phyloP scores from a whole-genome alignment of 1,140 invertebrate genomes.

The Macrotrachela quadricornifera region DNA sequence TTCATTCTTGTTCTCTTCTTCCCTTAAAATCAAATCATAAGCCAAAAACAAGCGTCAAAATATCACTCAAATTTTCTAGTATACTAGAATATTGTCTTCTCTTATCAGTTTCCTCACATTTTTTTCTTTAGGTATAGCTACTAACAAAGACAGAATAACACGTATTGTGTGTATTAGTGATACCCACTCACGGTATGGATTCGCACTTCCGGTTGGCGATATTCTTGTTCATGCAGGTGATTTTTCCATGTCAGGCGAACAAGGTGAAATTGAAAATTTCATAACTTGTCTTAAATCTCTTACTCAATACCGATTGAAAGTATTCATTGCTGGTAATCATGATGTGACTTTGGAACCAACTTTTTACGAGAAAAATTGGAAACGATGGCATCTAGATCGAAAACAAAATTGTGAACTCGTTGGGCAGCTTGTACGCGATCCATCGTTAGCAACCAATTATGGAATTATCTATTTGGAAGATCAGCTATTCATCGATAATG shows the following conservation, averaged over 20 bases:
- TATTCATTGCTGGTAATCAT: constrained; percentile 71
- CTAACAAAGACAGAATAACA: too few relatives aligned
- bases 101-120: too few relatives aligned
- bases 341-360: constrained; percentile 34
- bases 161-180: constrained; percentile 1
- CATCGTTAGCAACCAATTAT: too few relatives aligned
- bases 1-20: too few relatives aligned
- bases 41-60: too few relatives aligned
- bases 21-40: too few relatives aligned
- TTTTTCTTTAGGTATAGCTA: too few relatives aligned
- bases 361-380: too few relatives aligned
- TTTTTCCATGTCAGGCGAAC: constrained; percentile 54
- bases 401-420: background rate
- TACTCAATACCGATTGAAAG: constrained; percentile 52
- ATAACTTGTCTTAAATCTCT: constrained; percentile 31
- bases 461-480: too few relatives aligned
- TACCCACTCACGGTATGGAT: background rate
- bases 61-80: too few relatives aligned
- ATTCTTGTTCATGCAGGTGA: constrained; percentile 69
- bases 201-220: constrained; percentile 29
- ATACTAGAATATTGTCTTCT: too few relatives aligned
- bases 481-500: too few relatives aligned
- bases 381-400: constrained; percentile 2
- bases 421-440: constrained; percentile 37
- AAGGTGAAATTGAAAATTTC: constrained; percentile 48